Conservation (phyloP, 2,888 invertebrate genomes). For the Nemotelus pantherinus region DNA sequence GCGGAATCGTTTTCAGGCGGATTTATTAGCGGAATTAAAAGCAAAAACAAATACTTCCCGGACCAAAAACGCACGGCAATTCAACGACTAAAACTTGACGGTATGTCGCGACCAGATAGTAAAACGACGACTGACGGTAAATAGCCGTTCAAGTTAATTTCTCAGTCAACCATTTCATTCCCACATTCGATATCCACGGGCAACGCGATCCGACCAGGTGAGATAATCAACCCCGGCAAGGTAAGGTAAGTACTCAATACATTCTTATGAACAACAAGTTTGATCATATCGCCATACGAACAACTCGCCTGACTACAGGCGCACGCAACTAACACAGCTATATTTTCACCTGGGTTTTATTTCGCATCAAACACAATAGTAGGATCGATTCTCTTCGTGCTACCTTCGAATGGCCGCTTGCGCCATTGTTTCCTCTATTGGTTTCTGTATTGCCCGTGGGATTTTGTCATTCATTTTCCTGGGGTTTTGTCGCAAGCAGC, state of each 20-base stretch:
- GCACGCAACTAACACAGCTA: not conserved
- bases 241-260: not conserved
- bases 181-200: constrained; percentile 31
- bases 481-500: no score
- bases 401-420: not conserved
- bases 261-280: not conserved
- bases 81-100: constrained; percentile 19
- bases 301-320: not conserved
- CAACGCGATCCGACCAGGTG: constrained; percentile 45
- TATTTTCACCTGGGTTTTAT: constrained; percentile 7
- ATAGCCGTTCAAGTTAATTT: constrained; percentile 46
- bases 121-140: constrained; percentile 50
- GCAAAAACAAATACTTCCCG: no score
- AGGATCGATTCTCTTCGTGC: not conserved
- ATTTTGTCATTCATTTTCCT: constrained; percentile 19
- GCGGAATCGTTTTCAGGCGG: no score
- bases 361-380: not conserved
- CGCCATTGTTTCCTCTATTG: constrained; percentile 8
- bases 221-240: constrained; percentile 46
- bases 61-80: not conserved
- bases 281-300: not conserved
- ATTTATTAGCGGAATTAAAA: no score
- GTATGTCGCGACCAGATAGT: constrained; percentile 48
- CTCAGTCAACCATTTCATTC: constrained; percentile 50
- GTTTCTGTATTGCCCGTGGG: constrained; percentile 7